These are phyloP conservation scores for Acheta domesticus DNA, from an alignment of 2,888 invertebrate genomes.

Conservation along the genomic window DNA sequence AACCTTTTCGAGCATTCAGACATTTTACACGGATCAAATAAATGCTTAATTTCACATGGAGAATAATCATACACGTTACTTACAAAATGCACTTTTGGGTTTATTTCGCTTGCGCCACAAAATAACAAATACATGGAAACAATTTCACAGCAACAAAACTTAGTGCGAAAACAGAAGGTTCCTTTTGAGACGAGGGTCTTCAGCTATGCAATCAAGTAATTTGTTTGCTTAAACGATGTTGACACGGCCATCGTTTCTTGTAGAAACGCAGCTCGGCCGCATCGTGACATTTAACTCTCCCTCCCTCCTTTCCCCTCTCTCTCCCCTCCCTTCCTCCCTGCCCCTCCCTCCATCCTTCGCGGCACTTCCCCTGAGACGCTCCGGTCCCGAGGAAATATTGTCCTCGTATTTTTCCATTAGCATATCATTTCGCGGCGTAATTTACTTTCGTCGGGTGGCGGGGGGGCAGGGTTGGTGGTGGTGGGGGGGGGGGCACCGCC, in stretches of 20 bases:
- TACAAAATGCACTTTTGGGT: too few species aligned
- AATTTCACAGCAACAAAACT: too few species aligned
- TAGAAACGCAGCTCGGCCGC: neutral
- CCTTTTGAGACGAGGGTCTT: too few species aligned
- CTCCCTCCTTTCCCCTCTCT: neutral
- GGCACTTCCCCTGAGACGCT: neutral
- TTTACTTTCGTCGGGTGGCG: neutral
- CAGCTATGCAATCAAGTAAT: too few species aligned
- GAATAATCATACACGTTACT: too few species aligned
- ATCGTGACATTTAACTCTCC: neutral
- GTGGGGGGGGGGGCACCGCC: neutral
- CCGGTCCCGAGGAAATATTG: neutral
- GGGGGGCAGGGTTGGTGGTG: neutral
- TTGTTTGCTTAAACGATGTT: neutral
- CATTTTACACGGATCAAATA: too few species aligned
- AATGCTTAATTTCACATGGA: too few species aligned
- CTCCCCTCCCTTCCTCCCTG: neutral
- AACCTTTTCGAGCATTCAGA: too few species aligned
- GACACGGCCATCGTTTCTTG: neutral
- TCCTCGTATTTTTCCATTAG: constrained; percentile 1
- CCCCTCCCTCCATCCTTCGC: neutral
- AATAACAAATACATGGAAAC: too few species aligned
- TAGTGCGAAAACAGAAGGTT: too few species aligned
- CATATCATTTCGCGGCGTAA: constrained; percentile 18
- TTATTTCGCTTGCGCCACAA: too few species aligned